Evolutionary conservation across 2,797 vertebrate species (phyloP), one percentile per base, ranked within the genome.

Genomic region (Propithecus perrieri): DNA sequence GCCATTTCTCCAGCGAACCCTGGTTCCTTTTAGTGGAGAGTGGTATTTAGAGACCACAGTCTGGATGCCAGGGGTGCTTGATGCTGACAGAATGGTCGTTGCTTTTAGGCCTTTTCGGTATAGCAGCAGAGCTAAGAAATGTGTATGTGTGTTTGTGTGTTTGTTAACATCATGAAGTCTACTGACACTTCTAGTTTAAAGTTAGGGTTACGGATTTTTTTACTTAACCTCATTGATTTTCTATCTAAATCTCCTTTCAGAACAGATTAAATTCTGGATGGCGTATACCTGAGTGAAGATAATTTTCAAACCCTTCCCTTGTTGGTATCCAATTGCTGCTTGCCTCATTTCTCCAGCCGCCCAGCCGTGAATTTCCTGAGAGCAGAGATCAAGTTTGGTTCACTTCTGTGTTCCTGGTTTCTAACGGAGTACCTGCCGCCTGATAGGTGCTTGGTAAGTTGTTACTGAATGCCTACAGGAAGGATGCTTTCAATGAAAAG

Each of bases 31-130:
- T 35, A 18, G 22, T 55, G 79, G 69, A 26, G 95, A 50, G 9
- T 50, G 65, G 33, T 75, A n/a, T 50, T 94, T 85, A 95, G 90
- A 94, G 81, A 85, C 81, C 76, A 67, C 90, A 85, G 67, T 65
- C 71, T 88, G 65, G 72, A 22, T 18, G 15, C 28, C 15, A 9
- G 35, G n/a, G 4, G 38, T 71, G 71, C 55, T 87, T 24, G 4
- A 57, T 46, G 18, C 30, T 79, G 86, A 84, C 1, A 9, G 12
- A 22, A 30, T 78, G 9, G 33, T 61, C 69, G 26, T 72, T 87
- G 17, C 79, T 75, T 50, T 41, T 67, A 63, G 72, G 80, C 17
- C 59, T 79, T 85, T 90, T 69, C 33, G 71, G 33, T 43, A 28
- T 59, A 59, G 57, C 57, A 65, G 22, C 41, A 75, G 30, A 89